Conservation (phyloP, 2,888 invertebrate species). For the Thysanoteuthis rhombus region DNA sequence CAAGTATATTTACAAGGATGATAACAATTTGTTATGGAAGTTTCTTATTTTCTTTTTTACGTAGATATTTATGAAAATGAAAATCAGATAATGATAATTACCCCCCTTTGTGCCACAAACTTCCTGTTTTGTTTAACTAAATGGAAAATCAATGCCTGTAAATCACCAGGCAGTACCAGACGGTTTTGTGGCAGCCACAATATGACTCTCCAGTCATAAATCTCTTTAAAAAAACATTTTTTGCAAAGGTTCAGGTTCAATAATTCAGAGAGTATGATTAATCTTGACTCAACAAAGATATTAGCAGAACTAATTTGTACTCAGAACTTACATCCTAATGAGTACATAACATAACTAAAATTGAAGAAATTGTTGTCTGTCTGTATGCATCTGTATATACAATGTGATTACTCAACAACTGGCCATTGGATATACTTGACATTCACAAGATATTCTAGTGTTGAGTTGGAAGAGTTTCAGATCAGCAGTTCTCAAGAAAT, state of each 20-base stretch:
- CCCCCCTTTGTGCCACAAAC: not conserved
- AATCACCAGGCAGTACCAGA: not conserved
- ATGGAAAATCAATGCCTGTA: not conserved
- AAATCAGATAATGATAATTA: not conserved
- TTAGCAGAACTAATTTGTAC: not conserved
- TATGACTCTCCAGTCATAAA: not conserved
- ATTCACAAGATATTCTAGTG: no score
- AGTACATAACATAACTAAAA: no score
- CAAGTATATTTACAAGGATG: not conserved
- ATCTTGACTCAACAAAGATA: not conserved
- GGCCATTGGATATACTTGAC: no score
- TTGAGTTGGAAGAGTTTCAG: no score
- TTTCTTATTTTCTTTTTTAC: not conserved
- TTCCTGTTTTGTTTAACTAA: not conserved
- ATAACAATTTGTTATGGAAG: not conserved
- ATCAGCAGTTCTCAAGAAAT: no score
- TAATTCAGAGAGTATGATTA: not conserved
- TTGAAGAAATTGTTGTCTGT: no score
- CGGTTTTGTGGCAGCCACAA: not conserved
- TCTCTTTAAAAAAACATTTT: not conserved
- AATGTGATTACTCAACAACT: no score
- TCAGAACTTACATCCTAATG: not conserved
- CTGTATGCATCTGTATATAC: no score
- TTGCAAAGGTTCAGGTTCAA: not conserved
- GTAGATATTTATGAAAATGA: not conserved